Percentiles rank a stretch among this genome's conserved stretches.
phyloP scores from a whole-genome alignment of 1,140 invertebrate genomes.

The Formica selysi region DNA sequence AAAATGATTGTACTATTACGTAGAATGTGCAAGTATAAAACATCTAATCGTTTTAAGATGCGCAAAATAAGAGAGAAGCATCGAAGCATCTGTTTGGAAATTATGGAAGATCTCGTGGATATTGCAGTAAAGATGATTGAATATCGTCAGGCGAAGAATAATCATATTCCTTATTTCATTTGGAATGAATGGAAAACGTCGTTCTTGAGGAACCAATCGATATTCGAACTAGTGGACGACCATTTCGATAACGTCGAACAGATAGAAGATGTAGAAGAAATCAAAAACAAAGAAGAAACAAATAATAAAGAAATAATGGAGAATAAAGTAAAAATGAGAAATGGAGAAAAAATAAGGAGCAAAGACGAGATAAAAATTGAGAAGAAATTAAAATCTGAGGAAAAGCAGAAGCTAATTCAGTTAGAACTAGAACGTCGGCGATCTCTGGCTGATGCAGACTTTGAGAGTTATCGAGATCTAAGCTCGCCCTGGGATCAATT shows the following conservation, averaged over 20 bases:
- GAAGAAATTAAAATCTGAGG: not conserved
- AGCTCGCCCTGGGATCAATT: conserved; percentile 80
- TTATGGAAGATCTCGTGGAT: conserved; percentile 86
- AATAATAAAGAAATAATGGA: not conserved
- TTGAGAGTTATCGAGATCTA: conserved; percentile 81
- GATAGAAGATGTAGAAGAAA: not conserved
- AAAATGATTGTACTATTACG: not conserved
- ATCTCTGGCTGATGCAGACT: conserved; percentile 78
- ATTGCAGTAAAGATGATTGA: conserved; percentile 86
- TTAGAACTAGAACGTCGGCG: conserved; percentile 76
- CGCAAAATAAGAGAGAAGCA: conserved; percentile 83
- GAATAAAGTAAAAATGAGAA: not conserved
- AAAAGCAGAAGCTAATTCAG: conserved; percentile 7
- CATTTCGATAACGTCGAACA: conserved; percentile 8
- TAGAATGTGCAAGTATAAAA: not conserved
- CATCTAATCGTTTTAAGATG: conserved; percentile 34
- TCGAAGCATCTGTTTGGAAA: conserved; percentile 85
- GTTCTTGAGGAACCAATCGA: conserved; percentile 86
- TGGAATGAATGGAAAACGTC: conserved; percentile 87
- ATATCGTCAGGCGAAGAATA: conserved; percentile 83
- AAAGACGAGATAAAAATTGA: not conserved
- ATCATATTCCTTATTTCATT: conserved; percentile 82
- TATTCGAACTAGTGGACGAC: conserved; percentile 84
- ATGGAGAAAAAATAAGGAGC: not conserved
- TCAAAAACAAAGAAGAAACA: conserved; percentile 16